Evolutionary conservation across 2,888 invertebrate genomes (phyloP).

Genomic region (Onthophagus sagittarius): DNA sequence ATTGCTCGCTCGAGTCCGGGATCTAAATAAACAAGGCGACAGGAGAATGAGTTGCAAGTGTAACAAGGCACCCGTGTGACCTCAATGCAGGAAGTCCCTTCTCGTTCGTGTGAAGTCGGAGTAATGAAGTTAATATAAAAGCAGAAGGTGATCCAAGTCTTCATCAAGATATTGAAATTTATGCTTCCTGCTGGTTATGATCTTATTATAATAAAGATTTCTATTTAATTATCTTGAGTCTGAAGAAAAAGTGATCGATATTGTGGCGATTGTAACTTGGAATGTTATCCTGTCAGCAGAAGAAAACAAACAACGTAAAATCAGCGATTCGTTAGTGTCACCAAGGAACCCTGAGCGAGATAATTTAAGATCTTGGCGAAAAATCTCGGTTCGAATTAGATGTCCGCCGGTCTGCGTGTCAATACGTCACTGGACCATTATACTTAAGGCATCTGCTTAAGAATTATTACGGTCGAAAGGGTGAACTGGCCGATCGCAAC

Average conservation of each 20-base stretch:
- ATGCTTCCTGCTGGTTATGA: not conserved
- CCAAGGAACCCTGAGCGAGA: constrained; percentile 3
- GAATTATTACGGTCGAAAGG: constrained; percentile 42
- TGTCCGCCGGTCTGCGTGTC: constrained; percentile 30
- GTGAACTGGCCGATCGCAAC: constrained; percentile 15
- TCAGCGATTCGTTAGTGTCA: constrained; percentile 7
- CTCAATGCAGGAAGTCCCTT: not conserved
- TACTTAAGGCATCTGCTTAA: constrained; percentile 40
- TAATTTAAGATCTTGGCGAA: constrained; percentile 11
- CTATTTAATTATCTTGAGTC: not conserved
- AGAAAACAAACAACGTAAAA: not conserved
- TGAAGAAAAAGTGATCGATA: not conserved
- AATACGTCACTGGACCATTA: constrained; percentile 39
- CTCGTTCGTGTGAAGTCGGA: not conserved
- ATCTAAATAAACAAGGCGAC: constrained; percentile 30
- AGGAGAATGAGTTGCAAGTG: constrained; percentile 31
- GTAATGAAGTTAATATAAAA: not conserved
- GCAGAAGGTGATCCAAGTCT: not conserved
- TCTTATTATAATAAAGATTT: not conserved
- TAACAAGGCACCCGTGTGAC: constrained; percentile 13
- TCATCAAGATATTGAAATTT: not conserved
- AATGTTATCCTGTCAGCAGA: not conserved
- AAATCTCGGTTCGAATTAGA: constrained; percentile 10
- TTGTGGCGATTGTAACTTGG: not conserved
- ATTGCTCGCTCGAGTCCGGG: constrained; percentile 23